Evolutionary conservation across 2,113 vertebrate species (phyloP).

Genomic region (Heterotis niloticus): DNA sequence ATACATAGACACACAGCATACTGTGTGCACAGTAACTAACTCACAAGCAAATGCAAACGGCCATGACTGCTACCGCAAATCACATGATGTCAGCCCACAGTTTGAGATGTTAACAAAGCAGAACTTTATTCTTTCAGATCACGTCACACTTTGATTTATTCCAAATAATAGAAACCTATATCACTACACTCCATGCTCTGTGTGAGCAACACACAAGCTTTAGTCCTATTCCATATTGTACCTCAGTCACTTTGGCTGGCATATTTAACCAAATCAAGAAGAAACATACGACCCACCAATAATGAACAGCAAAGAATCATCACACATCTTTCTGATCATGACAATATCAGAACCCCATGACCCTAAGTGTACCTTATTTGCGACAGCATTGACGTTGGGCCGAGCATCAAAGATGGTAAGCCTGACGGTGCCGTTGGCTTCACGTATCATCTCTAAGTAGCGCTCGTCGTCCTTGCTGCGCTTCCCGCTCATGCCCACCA

Average conservation of each 20-base stretch:
- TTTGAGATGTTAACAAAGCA: background rate
- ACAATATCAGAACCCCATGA: background rate
- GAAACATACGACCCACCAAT: background rate
- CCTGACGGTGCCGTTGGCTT: constrained; percentile 77
- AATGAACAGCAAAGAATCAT: background rate
- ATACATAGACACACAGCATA: background rate
- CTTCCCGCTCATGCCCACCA: constrained; percentile 96
- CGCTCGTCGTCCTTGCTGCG: constrained; percentile 91
- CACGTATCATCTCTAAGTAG: constrained; percentile 86
- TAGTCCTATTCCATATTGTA: background rate
- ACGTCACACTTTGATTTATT: background rate
- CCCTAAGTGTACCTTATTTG: constrained; percentile 81
- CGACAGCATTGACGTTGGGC: constrained; percentile 92
- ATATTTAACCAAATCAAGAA: background rate
- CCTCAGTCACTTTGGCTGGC: constrained; percentile 1
- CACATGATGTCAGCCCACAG: too few species aligned
- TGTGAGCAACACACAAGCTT: background rate
- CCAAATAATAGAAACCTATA: background rate
- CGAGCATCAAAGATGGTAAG: constrained; percentile 92
- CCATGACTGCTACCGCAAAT: background rate
- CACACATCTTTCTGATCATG: background rate
- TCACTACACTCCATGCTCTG: constrained; percentile 5
- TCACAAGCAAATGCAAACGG: background rate
- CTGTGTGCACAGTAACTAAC: background rate
- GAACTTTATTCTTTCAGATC: background rate